Base-by-base conservation (phyloP, 2,888 invertebrate species). In the Andrena chrysosceles region DNA sequence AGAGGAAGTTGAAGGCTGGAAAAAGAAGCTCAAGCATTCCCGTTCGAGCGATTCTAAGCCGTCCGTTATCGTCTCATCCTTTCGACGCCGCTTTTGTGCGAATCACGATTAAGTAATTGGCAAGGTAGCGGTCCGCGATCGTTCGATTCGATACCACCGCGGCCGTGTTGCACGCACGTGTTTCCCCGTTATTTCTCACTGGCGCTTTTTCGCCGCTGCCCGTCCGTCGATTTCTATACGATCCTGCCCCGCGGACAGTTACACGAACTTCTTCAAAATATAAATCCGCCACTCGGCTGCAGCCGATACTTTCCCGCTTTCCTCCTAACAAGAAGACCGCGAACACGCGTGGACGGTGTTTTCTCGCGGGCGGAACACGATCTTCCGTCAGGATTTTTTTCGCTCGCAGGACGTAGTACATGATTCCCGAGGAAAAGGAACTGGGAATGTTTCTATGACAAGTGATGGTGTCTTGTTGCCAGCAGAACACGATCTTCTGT, bases 21-120 rank as follows among this genome's bases (percentile, higher is more conserved):
- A 5, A 26, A 49, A 35, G 33, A 56, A 64, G 70, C 29, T 54
- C 13, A 7, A 26, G 16, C 13, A 26, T 69, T 70, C 54, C 69
- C 59, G 59, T 64, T 81, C 48, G n/a, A 59, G n/a, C 48, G 33
- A 48, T 60, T 42, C 49, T 60, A 75, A 68, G 23, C 42, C 16
- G 29, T 33, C 29, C 31, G 56, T 62, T 54, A 62, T 70, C 64
- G 56, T 52, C 68, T 60, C 67, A 59, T 54, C 74, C 48, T 67
- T 56, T 69, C 52, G 60, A 35, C 64, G n/a, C 70, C 35, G 80
- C 70, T 71, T 71, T 82, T 75, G 80, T 72, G 29, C 74, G 67
- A 82, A 83, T 78, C 83, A 68, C 77, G 82, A 83, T 83, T 83
- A 83, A 83, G 77, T 83, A 83, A 83, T 83, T 83, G 83, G 78